Evolutionary conservation across 92 coral and sea anemone species (phyloP), one percentile per base, ranked within the genome.

Genomic region (Blastomussa wellsi): DNA sequence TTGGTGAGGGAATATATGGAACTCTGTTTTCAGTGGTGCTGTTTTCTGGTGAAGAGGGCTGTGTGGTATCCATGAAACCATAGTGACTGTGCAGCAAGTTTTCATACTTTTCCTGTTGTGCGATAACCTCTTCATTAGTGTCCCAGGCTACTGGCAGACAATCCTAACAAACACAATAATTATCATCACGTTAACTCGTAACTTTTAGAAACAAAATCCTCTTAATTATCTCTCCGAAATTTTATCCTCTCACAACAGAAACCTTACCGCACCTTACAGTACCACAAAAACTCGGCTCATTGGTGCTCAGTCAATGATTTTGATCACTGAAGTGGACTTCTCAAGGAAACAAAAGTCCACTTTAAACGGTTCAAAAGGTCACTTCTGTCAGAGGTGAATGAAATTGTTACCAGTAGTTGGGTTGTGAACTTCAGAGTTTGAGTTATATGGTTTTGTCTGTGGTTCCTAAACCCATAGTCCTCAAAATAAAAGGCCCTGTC

Each of bases 101-200:
- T 22, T 94, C 90, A 26, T 94, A 94, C 62, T 82, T 86, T 42
- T 94, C 85, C 72, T 94, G 90, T 57, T 92, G 97, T 32, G 88
- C 92, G 29, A 91, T 65, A 20, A 92, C 84, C 22, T 94, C 97
- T 33, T 92, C 92, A 60, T 90, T 87, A 15, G 82, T 86, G 84
- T 90, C 98, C 98, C 93, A 94, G 9, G 91, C 84, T 36, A 94
- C 91, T 1, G 98, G 98, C 37, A 86, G 80, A 72, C 90, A 90
- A 15, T 94, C 93, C 86, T 89, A 68, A 22, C 24, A 75, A 41
- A 44, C 79, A 47, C 11, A 74, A 62, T 62, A n/a, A n/a, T n/a
- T n/a, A 62, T 62, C 68, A 62, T 28, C 16, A 48, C 53, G 68
- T 62, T 62, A n/a, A 62, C 14, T 62, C 28, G 26, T 62, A 0